Evolutionary conservation across 2,113 vertebrate species (phyloP), one percentile per base, ranked within the genome.

Genomic region (Steatornis caripensis): DNA sequence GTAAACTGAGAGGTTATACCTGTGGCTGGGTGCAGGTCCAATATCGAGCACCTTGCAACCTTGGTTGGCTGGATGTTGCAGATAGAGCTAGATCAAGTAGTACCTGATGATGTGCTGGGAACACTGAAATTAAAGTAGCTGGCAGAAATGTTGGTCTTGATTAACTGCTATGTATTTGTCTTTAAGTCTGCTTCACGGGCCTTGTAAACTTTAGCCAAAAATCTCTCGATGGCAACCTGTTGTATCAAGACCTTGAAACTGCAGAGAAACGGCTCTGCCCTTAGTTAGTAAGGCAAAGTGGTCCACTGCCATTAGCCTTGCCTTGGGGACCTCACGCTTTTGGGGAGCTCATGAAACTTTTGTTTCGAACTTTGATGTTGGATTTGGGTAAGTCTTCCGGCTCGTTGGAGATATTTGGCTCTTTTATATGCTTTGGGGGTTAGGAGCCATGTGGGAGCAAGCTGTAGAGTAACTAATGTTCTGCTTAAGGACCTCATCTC

Each of bases 61-160:
- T 75, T 70, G 51, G 17, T 34, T 79, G 27, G 19, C 65, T 65
- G 61, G 46, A 45, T 69, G 22, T 22, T 74, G 49, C 45, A 36
- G 32, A 9, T 6, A 4, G 60, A 68, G 23, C 23, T 48, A 23
- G 62, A 57, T 84, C n/a, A 19, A 0, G 0, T 37, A 8, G 37
- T 57, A 70, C 11, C 72, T 78, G 37, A 17, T 39, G 34, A 30
- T 36, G 34, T 36, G 54, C 60, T 43, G 37, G 70, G 60, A 90
- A 62, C 11, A 24, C 23, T 46, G 36, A 83, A 74, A 61, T 70
- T 69, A 66, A 66, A 62, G 30, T 36, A 46, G 37, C 49, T 58
- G 80, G 11, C 14, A 78, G 76, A 84, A 84, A 34, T 20, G 30
- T 16, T 51, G 20, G 17, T 54, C 12, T 54, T 70, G 46, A 76